Evolutionary conservation across 92 coral and sea anemone genomes (phyloP), one percentile per base, ranked within the genome.

Genomic region (Muricea muricata): DNA sequence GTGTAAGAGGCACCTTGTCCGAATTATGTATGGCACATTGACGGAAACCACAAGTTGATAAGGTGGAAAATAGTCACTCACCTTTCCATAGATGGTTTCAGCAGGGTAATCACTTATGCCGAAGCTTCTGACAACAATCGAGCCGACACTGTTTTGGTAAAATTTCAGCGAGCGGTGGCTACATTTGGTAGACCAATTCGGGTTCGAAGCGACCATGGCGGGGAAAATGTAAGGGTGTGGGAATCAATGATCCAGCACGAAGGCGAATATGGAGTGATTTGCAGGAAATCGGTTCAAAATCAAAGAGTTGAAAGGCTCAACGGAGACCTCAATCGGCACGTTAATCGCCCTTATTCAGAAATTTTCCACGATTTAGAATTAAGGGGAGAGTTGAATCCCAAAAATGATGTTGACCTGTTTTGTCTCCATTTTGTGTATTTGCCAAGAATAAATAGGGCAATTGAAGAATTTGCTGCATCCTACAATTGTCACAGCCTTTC

Each of bases 401-500:
- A 65, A 65, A 65, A 65, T 65, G 35, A 65, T 65, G 72, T 65
- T 65, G 72, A 65, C 33, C 33, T 65, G 37, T 63, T 63, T 25
- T 63, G 70, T 25, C 33, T 63, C 30, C 70, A 63, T 50, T 50
- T 13, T 20, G 23, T 50, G 17, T 50, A 50, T 50, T 10, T 50
- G 58, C 58, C 70, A 6, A n/a, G 70, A 63, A 63, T 63, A n/a
- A 63, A 63, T 63, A 63, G 33, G 25, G 70, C 70, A 25, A 63
- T 63, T 17, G 70, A 63, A 63, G 70, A 63, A 1, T 63, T 63
- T 25, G 33, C 7, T 12, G 33, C 28, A n/a, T 63, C 70, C 70
- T 63, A 63, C 70, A 63, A 63, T 63, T 63, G 70, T 33, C 70
- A 63, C 33, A 63, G 70, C 25, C 70, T 63, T 63, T 63, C 70